Evolutionary conservation across 2,797 vertebrate genomes (phyloP).

Genomic region (Menidia menidia): DNA sequence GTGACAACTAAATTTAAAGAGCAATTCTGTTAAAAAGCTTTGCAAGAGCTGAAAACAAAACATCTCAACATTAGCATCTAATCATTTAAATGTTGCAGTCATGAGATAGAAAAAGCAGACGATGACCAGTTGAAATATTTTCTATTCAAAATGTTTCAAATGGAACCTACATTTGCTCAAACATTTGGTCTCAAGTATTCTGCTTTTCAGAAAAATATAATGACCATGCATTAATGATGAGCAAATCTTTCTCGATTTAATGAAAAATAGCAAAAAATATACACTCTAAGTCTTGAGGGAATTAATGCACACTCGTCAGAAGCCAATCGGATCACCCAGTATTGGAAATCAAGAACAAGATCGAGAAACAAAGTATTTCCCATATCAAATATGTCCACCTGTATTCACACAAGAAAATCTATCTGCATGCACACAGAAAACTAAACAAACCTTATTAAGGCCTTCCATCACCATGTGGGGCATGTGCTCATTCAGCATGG

Average conservation of each 20-base stretch:
- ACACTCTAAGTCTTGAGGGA: neutral
- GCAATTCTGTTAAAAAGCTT: neutral
- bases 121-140: neutral
- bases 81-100: neutral
- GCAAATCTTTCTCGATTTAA: slow-evolving; percentile 30
- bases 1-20: slow-evolving; percentile 6
- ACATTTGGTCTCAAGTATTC: neutral
- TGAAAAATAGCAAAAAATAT: slow-evolving; percentile 4
- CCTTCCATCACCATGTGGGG: slow-evolving; percentile 99
- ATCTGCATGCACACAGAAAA: slow-evolving; percentile 31
- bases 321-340: slow-evolving; percentile 17
- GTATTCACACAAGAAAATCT: neutral
- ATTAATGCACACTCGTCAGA: slow-evolving; percentile 11
- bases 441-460: slow-evolving; percentile 90
- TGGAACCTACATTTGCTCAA: too few relatives aligned
- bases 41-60: neutral
- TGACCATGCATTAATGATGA: neutral
- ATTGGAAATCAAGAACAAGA: slow-evolving; percentile 26
- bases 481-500: slow-evolving; percentile 98
- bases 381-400: neutral
- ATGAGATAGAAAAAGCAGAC: neutral
- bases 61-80: neutral
- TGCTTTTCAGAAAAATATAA: neutral
- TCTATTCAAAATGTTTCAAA: neutral
- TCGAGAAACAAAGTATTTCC: slow-evolving; percentile 19